Conservation (phyloP, 2,797 vertebrate genomes). For the Catamblyrhynchus diadema region DNA sequence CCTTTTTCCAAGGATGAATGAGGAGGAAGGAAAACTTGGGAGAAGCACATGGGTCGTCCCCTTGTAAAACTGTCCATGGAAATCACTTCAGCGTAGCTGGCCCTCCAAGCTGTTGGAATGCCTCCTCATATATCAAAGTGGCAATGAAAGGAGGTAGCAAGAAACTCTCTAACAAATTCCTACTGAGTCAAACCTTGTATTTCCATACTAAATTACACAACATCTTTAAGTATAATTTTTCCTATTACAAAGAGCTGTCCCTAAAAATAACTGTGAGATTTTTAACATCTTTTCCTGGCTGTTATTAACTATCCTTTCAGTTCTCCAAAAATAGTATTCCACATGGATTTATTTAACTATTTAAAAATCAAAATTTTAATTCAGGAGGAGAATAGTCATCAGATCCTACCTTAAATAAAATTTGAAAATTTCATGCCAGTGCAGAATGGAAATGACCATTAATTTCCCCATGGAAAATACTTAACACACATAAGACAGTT, state of each 20-base stretch:
- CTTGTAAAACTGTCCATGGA: constrained; percentile 10
- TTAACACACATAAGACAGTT: constrained; percentile 13
- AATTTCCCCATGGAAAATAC: constrained; percentile 39
- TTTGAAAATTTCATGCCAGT: background rate
- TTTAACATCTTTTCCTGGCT: background rate
- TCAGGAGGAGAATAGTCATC: constrained; percentile 14
- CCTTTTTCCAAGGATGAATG: background rate
- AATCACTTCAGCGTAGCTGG: background rate
- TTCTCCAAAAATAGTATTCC: constrained; percentile 16
- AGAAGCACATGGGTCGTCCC: rapidly evolving
- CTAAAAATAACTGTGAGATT: constrained; percentile 27
- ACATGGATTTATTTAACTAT: constrained; percentile 8
- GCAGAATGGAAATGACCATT: constrained; percentile 26
- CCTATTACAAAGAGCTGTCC: background rate
- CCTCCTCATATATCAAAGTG: constrained; percentile 27
- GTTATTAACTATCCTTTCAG: background rate
- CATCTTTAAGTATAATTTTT: constrained; percentile 5
- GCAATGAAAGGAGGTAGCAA: constrained; percentile 21
- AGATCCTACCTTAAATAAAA: constrained; percentile 3
- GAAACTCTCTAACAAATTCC: constrained; percentile 24
- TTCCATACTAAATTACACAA: constrained; percentile 17
- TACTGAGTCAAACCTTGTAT: background rate
- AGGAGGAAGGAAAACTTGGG: background rate
- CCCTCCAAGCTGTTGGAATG: background rate
- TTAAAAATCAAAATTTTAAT: constrained; percentile 20